phyloP scores from a whole-genome alignment of 2,113 vertebrate species.

The Pelecanus crispus region DNA sequence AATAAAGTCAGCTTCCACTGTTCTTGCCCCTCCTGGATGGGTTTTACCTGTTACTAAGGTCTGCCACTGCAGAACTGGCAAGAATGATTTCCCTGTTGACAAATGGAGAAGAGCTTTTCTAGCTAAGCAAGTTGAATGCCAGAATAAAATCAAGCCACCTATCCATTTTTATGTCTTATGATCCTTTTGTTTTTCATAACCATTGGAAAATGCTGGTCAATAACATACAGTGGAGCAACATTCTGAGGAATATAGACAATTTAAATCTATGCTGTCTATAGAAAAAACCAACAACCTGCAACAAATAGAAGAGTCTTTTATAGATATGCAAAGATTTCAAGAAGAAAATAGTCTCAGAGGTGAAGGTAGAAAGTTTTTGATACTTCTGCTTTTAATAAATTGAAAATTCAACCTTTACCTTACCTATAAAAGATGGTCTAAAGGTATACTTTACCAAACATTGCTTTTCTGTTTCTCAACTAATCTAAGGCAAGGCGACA shows the following conservation, averaged over 20 bases:
- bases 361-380: background rate
- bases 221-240: accelerated
- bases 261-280: background rate
- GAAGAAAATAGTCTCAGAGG: background rate
- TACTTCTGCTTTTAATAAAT: background rate
- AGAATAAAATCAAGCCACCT: background rate
- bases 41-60: background rate
- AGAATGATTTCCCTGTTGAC: background rate
- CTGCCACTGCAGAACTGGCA: background rate
- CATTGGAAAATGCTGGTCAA: background rate
- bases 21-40: background rate
- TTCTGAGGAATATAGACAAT: background rate
- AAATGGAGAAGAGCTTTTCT: background rate
- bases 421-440: background rate
- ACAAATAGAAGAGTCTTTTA: background rate
- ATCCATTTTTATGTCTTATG: background rate
- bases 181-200: background rate
- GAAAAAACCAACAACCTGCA: background rate
- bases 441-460: conserved; percentile 18
- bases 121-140: background rate
- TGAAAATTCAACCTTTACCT: background rate
- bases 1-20: background rate
- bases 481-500: conserved; percentile 26
- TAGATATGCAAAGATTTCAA: background rate
- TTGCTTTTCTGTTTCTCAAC: background rate